A percentile compares a stretch with the other conserved stretches of the same genome.
These are phyloP conservation scores for Actinostola sp. DNA, from an alignment of 92 coral and sea anemone genomes.

Conservation along the genomic window DNA sequence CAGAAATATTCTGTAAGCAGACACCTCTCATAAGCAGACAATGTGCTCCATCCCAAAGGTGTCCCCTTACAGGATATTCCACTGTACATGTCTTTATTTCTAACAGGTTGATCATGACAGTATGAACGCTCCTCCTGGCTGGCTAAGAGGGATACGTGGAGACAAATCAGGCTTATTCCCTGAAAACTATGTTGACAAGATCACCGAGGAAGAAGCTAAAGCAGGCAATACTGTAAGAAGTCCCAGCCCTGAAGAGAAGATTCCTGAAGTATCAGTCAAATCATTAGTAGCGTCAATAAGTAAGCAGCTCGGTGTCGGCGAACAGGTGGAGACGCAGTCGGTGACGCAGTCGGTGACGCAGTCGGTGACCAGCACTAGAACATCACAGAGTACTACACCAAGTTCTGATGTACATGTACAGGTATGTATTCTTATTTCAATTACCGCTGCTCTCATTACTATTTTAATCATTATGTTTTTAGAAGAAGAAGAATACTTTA, in stretches of 20 bases:
- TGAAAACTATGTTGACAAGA: conserved; percentile 88
- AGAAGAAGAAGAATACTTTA: too few species aligned
- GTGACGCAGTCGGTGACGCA: background rate
- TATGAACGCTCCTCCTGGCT: conserved; percentile 88
- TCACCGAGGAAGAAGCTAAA: conserved; percentile 73
- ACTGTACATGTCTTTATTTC: background rate
- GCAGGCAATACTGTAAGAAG: conserved; percentile 14
- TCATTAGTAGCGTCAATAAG: conserved; percentile 74
- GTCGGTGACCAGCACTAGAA: background rate
- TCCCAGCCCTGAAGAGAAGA: conserved; percentile 38
- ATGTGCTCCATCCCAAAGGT: too few species aligned
- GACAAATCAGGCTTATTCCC: conserved; percentile 88
- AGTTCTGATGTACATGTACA: background rate
- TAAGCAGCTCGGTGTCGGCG: conserved; percentile 57
- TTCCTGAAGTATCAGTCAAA: conserved; percentile 55
- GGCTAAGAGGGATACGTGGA: conserved; percentile 85
- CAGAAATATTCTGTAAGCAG: too few species aligned
- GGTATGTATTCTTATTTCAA: background rate
- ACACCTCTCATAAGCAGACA: too few species aligned
- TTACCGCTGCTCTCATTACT: background rate
- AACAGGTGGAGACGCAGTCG: background rate
- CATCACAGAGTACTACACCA: background rate
- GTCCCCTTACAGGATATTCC: background rate
- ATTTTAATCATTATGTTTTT: background rate
- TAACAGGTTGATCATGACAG: conserved; percentile 72